Base-by-base conservation (phyloP, 2,888 invertebrate species). In the Pyrrhia umbra region DNA sequence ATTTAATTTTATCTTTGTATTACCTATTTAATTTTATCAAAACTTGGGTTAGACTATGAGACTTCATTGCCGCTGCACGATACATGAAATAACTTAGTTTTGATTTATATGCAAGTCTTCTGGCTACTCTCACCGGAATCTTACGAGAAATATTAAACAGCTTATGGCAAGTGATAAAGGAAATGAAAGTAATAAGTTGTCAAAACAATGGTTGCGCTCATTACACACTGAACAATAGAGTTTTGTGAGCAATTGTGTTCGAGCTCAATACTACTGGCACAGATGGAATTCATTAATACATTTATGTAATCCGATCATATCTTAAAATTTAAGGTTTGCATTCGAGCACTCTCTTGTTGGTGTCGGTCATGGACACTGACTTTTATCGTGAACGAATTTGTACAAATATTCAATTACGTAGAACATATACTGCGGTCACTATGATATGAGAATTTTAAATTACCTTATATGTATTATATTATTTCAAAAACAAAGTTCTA, bases 221-320 rank as follows among this genome's bases (percentile, higher is more conserved):
- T 42, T 40, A 20, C 20, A 25, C 13, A 9, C 25, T 23, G 43
- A 70, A 69, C 69, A 70, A 69, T 69, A 54, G 69, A 15, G 27
- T 37, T 47, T 37, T 15, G 43, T 15, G 47, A 42, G 9, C 58
- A 55, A 70, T 69, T 69, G 70, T 69, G 63, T 57, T 63, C 52
- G 6, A 23, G 18, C 23, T 21, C 6, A 49, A 43, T 30, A 42
- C 15, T 30, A 42, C 15, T 8, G 15, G 18, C 37, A 23, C 40
- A 52, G 16, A 61, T 56, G 18, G 30, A 39, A 49, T 49, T 34
- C 51, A 34, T 56, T 62, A 40, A 49, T 25, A 20, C 57, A 15
- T 13, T 15, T 40, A 30, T 4, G 13, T 54, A 40, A 46, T 40
- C n/a, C 9, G 8, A 20, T 50, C 23, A 16, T 18, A 9, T 25